Conservation (phyloP, 2,113 vertebrate genomes). For the Pipra filicauda region DNA sequence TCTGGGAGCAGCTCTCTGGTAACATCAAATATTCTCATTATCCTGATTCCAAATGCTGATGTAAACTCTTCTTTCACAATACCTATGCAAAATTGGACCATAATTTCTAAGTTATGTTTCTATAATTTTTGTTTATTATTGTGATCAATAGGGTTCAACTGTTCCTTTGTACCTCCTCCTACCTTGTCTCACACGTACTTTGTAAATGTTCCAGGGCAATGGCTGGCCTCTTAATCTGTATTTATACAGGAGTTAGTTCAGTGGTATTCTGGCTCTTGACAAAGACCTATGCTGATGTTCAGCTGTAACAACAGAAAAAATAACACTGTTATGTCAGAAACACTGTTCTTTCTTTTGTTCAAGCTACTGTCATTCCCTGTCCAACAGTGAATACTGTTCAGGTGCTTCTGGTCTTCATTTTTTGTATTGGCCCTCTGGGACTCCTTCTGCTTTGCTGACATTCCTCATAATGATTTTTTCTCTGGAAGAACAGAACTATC, state of each 20-base stretch:
- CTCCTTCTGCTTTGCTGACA: background rate
- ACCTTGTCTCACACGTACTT: background rate
- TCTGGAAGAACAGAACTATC: background rate
- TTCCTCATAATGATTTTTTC: background rate
- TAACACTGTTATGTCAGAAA: background rate
- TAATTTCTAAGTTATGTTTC: background rate
- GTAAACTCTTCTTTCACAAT: background rate
- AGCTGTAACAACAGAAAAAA: background rate
- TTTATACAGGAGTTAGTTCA: background rate
- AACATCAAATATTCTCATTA: background rate
- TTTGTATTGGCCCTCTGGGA: background rate
- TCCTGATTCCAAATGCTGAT: background rate
- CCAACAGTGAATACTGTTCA: background rate
- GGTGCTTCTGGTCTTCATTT: background rate
- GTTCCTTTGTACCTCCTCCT: background rate
- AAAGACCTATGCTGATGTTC: background rate
- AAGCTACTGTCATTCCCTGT: background rate
- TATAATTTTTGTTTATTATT: background rate
- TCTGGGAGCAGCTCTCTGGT: background rate
- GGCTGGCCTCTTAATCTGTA: background rate
- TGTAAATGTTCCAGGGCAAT: background rate
- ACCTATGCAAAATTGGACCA: background rate
- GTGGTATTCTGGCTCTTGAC: background rate
- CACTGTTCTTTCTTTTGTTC: background rate
- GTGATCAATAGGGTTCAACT: background rate